Percentiles rank a stretch among this genome's conserved stretches.
phyloP scores from a whole-genome alignment of 1,140 invertebrate genomes.

The Drosophila tani region DNA sequence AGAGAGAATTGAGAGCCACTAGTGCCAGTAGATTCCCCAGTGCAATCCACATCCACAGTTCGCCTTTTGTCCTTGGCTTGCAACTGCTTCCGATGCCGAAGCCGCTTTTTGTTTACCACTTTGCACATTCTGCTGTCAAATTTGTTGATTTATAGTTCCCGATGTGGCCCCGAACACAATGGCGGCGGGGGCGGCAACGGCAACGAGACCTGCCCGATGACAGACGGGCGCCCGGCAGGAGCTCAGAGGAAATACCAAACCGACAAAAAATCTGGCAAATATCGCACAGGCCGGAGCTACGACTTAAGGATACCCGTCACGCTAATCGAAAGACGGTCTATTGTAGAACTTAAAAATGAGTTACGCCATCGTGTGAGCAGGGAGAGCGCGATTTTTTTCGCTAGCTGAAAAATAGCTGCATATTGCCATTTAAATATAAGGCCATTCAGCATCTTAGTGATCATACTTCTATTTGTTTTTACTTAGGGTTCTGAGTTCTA shows the following conservation, averaged over 20 bases:
- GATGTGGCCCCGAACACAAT: constrained; percentile 51
- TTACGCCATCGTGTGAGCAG: no score
- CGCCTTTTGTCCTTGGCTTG: constrained; percentile 53
- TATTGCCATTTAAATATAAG: no score
- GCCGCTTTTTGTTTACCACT: constrained; percentile 67
- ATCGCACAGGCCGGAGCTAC: not conserved
- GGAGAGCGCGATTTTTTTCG: no score
- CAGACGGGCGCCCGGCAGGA: constrained; percentile 27
- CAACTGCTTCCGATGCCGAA: constrained; percentile 45
- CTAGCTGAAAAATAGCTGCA: no score
- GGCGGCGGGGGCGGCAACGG: constrained; percentile 20
- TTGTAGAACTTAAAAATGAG: no score
- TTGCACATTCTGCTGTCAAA: constrained; percentile 75
- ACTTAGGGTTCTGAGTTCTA: not conserved
- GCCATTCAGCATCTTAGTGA: no score
- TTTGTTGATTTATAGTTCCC: constrained; percentile 71
- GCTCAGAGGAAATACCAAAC: constrained; percentile 1
- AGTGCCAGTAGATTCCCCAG: constrained; percentile 36
- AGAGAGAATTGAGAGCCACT: constrained; percentile 8
- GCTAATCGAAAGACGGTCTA: not conserved
- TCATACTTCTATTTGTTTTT: no score
- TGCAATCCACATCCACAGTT: constrained; percentile 25
- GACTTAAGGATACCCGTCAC: constrained; percentile 17
- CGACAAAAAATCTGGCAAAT: not conserved
- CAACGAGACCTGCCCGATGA: constrained; percentile 18